phyloP scores from a whole-genome alignment of 2,797 vertebrate species.

The Syndactyla subalaris region DNA sequence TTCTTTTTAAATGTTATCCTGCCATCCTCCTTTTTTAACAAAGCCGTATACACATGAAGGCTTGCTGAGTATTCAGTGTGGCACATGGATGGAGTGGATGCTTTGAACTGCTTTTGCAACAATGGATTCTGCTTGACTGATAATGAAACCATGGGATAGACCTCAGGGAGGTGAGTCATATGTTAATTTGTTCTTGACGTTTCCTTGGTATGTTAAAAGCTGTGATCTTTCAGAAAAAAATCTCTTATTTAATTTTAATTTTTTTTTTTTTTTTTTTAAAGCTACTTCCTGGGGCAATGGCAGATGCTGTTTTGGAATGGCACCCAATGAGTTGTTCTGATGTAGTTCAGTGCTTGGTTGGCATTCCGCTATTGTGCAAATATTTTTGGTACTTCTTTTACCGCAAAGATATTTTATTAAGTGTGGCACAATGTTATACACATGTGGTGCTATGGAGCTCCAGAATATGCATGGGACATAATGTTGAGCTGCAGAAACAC shows the following conservation, averaged over 20 bases:
- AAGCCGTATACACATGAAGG: neutral
- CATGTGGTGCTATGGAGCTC: constrained; percentile 48
- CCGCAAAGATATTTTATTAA: constrained; percentile 54
- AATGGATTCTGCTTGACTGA: constrained; percentile 43
- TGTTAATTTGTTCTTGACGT: constrained; percentile 52
- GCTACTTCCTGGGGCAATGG: constrained; percentile 35
- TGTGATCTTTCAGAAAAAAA: constrained; percentile 47
- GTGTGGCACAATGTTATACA: constrained; percentile 62
- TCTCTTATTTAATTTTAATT: neutral
- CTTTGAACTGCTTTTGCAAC: constrained; percentile 39
- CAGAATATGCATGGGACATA: constrained; percentile 56
- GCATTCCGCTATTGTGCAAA: constrained; percentile 50
- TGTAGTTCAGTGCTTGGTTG: constrained; percentile 39
- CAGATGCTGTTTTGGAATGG: constrained; percentile 46
- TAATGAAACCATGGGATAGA: constrained; percentile 50
- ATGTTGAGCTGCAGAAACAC: constrained; percentile 70
- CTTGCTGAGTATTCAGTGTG: neutral
- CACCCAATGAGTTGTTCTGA: constrained; percentile 25
- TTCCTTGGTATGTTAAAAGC: constrained; percentile 45
- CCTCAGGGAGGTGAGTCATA: constrained; percentile 59
- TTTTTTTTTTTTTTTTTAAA: neutral
- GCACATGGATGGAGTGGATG: neutral
- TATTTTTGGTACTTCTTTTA: constrained; percentile 38
- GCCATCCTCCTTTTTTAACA: neutral
- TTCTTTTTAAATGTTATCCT: neutral